A percentile compares a stretch with the other conserved stretches of the same genome.
Conservation (phyloP, 1,140 invertebrate genomes). For the Philopotamus ludificatus region DNA sequence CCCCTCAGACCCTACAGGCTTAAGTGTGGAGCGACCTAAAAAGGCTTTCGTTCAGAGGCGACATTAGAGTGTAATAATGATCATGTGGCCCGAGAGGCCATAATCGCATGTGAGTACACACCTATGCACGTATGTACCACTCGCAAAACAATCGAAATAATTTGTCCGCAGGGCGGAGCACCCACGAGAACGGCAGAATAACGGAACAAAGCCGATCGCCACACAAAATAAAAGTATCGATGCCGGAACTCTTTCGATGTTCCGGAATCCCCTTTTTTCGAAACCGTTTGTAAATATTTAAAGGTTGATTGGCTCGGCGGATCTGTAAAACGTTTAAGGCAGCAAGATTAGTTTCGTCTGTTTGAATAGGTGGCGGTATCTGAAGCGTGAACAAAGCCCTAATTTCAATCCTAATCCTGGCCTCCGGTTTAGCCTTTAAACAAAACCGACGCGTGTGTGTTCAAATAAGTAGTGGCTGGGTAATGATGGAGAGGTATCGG, state of each 20-base stretch:
- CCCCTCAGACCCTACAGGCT: neutral
- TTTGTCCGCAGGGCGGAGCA: no score
- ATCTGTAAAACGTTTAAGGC: conserved; percentile 7
- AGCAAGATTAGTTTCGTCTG: conserved; percentile 22
- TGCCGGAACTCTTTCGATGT: no score
- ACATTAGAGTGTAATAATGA: neutral
- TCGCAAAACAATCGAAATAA: no score
- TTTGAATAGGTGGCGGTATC: conserved; percentile 13
- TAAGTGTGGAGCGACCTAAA: neutral
- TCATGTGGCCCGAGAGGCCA: no score
- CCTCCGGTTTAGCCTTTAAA: conserved; percentile 5
- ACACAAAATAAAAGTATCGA: no score
- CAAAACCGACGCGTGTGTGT: conserved; percentile 21
- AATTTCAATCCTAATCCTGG: conserved; percentile 31
- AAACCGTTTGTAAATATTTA: no score
- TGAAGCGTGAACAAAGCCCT: conserved; percentile 35
- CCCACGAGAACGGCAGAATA: no score
- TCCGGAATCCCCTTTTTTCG: no score
- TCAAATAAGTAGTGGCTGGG: conserved; percentile 9
- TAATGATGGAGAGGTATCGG: neutral
- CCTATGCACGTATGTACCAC: no score
- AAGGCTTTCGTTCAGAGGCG: neutral
- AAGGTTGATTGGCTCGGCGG: neutral
- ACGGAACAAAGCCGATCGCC: no score
- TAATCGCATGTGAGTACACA: no score